Percentiles rank a stretch among this genome's conserved stretches.
phyloP scores from a whole-genome alignment of 2,888 invertebrate species.

The Brachypalpus laphriformis region DNA sequence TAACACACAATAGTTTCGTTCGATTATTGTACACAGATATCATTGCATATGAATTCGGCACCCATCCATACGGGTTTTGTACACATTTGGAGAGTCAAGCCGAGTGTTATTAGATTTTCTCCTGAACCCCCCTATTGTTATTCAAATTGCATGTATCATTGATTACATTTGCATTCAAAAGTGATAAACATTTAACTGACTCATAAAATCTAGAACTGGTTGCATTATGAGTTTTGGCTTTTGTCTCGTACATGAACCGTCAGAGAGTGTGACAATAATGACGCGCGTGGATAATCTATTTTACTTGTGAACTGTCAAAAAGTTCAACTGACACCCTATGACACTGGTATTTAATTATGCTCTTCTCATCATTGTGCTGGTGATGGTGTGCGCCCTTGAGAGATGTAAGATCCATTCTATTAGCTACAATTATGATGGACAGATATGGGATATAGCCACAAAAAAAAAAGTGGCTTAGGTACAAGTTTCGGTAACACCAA shows the following conservation, averaged over 20 bases:
- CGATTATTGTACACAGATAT: conserved; percentile 26
- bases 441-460: conserved; percentile 71
- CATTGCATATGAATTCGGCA: not conserved
- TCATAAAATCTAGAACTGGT: conserved; percentile 40
- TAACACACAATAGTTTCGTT: conserved; percentile 47
- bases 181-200: conserved; percentile 34
- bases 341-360: conserved; percentile 62
- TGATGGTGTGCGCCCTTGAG: conserved; percentile 19
- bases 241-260: conserved; percentile 14
- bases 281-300: conserved; percentile 66
- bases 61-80: not conserved
- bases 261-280: conserved; percentile 57
- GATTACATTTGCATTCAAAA: conserved; percentile 66
- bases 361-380: not conserved
- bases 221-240: not conserved
- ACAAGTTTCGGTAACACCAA: conserved; percentile 37
- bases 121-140: conserved; percentile 43
- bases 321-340: conserved; percentile 48
- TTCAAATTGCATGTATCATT: conserved; percentile 64
- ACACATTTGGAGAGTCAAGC: conserved; percentile 25
- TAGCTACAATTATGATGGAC: conserved; percentile 72
- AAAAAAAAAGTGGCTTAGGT: conserved; percentile 24
- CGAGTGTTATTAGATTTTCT: conserved; percentile 22
- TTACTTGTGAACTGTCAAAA: conserved; percentile 69
- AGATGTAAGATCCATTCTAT: conserved; percentile 61